Evolutionary conservation across 2,113 vertebrate species (phyloP).

Genomic region (Elachura formosa): DNA sequence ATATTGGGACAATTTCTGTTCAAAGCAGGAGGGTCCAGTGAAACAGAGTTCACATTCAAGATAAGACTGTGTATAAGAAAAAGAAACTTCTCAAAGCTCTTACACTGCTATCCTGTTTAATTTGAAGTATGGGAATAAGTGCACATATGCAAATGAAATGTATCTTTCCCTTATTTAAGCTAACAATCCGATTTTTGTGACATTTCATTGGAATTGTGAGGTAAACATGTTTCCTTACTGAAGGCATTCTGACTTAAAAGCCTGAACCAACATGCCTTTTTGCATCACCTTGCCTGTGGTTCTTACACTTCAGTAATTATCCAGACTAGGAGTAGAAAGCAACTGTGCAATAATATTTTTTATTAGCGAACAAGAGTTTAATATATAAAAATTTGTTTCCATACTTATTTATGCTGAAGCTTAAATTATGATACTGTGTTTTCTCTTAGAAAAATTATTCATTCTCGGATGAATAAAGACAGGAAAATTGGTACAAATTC

Average conservation of each 20-base stretch:
- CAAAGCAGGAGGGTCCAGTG: slow-evolving; percentile 78
- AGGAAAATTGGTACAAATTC: background rate
- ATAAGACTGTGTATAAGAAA: background rate
- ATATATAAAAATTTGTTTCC: background rate
- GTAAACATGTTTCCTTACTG: background rate
- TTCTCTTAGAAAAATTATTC: background rate
- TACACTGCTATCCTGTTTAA: background rate
- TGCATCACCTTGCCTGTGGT: background rate
- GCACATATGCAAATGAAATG: background rate
- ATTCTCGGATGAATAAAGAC: background rate
- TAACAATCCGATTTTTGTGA: background rate
- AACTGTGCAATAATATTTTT: background rate
- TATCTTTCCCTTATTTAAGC: background rate
- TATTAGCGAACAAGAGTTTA: background rate
- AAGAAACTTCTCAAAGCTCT: background rate
- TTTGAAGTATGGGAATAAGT: background rate
- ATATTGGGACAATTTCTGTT: slow-evolving; percentile 87
- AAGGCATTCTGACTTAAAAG: background rate
- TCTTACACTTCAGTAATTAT: background rate
- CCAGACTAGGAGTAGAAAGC: background rate
- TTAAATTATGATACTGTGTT: background rate
- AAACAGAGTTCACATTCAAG: slow-evolving; percentile 71
- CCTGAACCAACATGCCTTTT: background rate
- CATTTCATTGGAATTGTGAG: background rate
- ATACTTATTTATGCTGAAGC: background rate